A percentile compares a stretch with the other conserved stretches of the same genome.
Evolutionary conservation across 2,888 invertebrate genomes (phyloP).

Genomic region (Andrena dorsata): DNA sequence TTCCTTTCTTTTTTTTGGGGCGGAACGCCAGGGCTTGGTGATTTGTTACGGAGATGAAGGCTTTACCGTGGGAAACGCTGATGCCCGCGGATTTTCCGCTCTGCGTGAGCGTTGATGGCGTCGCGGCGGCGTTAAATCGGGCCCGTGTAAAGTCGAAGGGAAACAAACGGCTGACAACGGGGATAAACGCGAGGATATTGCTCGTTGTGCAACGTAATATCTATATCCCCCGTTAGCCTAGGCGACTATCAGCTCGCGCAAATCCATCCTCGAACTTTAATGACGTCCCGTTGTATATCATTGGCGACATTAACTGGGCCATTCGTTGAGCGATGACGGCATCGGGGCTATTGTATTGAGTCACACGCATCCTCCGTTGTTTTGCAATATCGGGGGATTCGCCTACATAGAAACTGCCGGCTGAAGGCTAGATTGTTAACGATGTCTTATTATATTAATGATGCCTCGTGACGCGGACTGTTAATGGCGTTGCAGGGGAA

Average conservation of each 20-base stretch:
- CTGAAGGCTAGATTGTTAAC: background rate
- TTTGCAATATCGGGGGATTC: background rate
- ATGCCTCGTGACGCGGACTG: no score
- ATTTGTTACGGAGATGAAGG: slow-evolving; percentile 12
- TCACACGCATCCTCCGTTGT: background rate
- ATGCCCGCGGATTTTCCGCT: slow-evolving; percentile 3
- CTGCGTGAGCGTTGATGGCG: background rate
- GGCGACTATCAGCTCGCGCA: background rate
- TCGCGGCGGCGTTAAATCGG: background rate
- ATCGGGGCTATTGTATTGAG: background rate
- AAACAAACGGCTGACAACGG: slow-evolving; percentile 2
- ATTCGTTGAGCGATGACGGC: background rate
- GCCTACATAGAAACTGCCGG: no score
- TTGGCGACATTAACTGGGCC: background rate
- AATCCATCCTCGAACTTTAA: slow-evolving; percentile 24
- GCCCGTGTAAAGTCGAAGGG: slow-evolving; percentile 12
- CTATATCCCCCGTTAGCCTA: background rate
- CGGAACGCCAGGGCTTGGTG: no score
- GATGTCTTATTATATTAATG: slow-evolving; percentile 3
- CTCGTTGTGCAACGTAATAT: slow-evolving; percentile 11
- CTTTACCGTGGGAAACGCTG: slow-evolving; percentile 12
- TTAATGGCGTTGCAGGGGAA: no score
- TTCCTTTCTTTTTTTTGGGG: no score
- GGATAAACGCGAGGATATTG: slow-evolving; percentile 15
- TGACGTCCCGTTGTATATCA: slow-evolving; percentile 5